phyloP scores from a whole-genome alignment of 2,888 invertebrate genomes.

The Tiliacea citrago region DNA sequence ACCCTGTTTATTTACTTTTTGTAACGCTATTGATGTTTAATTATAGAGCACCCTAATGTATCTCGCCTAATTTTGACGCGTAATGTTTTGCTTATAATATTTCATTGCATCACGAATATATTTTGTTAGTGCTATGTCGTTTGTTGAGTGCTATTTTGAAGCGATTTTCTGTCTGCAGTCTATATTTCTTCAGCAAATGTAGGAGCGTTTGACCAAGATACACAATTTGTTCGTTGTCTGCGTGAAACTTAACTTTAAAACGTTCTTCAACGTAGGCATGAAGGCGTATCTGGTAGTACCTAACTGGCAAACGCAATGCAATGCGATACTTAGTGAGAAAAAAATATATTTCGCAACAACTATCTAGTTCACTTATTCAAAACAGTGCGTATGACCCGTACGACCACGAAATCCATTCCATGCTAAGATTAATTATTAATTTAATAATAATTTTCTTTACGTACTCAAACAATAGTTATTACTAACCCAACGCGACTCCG shows the following conservation, averaged over 20 bases:
- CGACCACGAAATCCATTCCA: too few species aligned
- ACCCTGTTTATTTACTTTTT: slow-evolving; percentile 91
- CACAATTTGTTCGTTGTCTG: slow-evolving; percentile 10
- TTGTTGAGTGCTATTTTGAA: slow-evolving; percentile 62
- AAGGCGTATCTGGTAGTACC: too few species aligned
- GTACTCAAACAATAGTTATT: too few species aligned
- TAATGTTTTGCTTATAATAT: slow-evolving; percentile 85
- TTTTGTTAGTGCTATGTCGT: slow-evolving; percentile 69
- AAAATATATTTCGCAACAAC: neutral
- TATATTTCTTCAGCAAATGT: slow-evolving; percentile 55
- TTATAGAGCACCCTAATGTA: slow-evolving; percentile 88
- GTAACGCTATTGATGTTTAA: slow-evolving; percentile 91
- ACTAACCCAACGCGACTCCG: too few species aligned
- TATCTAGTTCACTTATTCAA: neutral
- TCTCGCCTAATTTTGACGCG: slow-evolving; percentile 84
- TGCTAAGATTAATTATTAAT: neutral
- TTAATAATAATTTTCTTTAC: neutral
- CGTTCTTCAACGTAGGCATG: neutral
- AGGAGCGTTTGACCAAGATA: slow-evolving; percentile 23
- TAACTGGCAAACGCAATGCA: neutral
- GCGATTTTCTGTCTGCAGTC: slow-evolving; percentile 64
- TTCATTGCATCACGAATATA: slow-evolving; percentile 74
- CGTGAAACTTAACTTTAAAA: neutral
- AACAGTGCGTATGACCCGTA: neutral
- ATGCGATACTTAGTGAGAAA: neutral